These are phyloP conservation scores for Epinephelus fuscoguttatus DNA, from an alignment of 2,113 vertebrate species.

Conservation along the genomic window DNA sequence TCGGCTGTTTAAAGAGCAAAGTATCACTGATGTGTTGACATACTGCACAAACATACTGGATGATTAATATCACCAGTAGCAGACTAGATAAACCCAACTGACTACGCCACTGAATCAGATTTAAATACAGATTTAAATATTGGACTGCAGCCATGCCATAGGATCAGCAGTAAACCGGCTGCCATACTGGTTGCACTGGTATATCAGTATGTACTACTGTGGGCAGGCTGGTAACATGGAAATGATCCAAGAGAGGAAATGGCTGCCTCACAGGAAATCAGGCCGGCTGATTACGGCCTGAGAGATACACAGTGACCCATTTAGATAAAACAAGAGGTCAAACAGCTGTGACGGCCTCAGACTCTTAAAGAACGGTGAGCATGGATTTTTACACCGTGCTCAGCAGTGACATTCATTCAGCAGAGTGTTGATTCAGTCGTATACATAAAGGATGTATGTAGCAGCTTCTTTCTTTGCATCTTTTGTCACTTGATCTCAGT, in stretches of 20 bases:
- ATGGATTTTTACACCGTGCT: neutral
- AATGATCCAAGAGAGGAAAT: conserved; percentile 18
- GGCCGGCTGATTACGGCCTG: neutral
- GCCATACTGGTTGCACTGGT: conserved; percentile 32
- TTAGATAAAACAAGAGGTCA: neutral
- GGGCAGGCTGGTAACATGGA: conserved; percentile 48
- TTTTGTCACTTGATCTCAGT: conserved; percentile 37
- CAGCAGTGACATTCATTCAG: neutral
- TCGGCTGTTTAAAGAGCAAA: neutral
- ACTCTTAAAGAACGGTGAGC: neutral
- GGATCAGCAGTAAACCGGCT: conserved; percentile 38
- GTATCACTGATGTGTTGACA: neutral
- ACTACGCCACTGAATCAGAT: conserved; percentile 3
- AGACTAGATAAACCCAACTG: neutral
- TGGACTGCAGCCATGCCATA: neutral
- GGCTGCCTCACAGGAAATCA: neutral
- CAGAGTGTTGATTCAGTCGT: conserved; percentile 37
- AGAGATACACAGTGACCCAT: conserved; percentile 23
- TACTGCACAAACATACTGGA: neutral
- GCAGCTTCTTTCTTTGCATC: conserved; percentile 59
- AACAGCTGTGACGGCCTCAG: neutral
- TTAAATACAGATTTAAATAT: conserved; percentile 30
- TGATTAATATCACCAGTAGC: neutral
- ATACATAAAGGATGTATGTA: conserved; percentile 16
- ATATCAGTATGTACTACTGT: conserved; percentile 16